A percentile compares a stretch with the other conserved stretches of the same genome.
Conservation (phyloP, 1,140 invertebrate genomes). For the Portunus trituberculatus region DNA sequence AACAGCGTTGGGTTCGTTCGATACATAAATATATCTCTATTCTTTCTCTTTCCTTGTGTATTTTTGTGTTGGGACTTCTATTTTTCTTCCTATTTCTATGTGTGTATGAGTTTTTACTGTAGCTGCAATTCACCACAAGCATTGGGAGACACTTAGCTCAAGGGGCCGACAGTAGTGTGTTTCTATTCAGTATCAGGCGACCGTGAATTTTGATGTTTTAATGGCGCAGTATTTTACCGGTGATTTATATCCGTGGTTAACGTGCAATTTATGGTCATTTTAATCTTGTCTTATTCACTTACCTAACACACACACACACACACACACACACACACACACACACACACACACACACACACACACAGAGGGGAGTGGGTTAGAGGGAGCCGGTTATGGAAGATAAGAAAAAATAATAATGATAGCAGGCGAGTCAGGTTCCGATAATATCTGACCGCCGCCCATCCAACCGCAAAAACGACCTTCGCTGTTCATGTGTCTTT, state of each 20-base stretch:
- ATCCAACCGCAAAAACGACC: no score
- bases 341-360: background rate
- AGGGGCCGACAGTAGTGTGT: background rate
- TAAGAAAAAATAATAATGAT: no score
- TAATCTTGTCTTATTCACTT: slow-evolving; percentile 1
- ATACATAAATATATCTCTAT: no score
- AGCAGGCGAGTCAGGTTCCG: no score
- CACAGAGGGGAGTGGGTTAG: no score
- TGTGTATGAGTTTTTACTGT: background rate
- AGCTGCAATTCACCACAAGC: no score
- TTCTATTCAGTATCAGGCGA: background rate
- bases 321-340: background rate
- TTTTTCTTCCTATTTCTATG: background rate
- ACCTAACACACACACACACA: background rate
- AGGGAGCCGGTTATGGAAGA: no score
- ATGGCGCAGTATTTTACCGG: background rate
- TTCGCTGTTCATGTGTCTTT: no score
- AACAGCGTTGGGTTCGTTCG: no score
- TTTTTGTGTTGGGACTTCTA: background rate
- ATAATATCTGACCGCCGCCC: no score
- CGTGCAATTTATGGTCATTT: background rate
- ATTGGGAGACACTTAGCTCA: background rate
- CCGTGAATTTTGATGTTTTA: slow-evolving; percentile 4
- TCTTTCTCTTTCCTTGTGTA: background rate
- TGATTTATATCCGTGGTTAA: background rate